Evolutionary conservation across 2,888 invertebrate genomes (phyloP).

Genomic region (Cetonia aurata): DNA sequence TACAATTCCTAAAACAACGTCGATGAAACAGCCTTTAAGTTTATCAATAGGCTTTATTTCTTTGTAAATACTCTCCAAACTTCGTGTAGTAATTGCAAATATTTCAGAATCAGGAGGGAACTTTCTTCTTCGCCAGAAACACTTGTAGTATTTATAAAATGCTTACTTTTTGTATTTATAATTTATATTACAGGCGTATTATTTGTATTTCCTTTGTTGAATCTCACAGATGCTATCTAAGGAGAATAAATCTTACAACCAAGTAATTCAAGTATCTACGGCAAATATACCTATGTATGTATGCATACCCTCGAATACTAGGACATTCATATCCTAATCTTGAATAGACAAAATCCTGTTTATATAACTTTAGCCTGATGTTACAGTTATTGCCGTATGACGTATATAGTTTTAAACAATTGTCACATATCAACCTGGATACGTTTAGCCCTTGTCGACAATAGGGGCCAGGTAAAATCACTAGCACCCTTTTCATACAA

Average conservation of each 20-base stretch:
- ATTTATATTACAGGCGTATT: too few species aligned
- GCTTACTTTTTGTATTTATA: too few species aligned
- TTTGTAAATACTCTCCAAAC: too few species aligned
- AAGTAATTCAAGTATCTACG: slow-evolving; percentile 13
- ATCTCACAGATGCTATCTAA: background rate
- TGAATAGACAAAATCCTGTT: slow-evolving; percentile 40
- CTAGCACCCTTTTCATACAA: slow-evolving; percentile 57
- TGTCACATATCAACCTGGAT: slow-evolving; percentile 56
- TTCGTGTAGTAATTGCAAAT: too few species aligned
- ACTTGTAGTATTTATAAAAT: too few species aligned
- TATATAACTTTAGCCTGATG: slow-evolving; percentile 47
- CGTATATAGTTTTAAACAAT: slow-evolving; percentile 50
- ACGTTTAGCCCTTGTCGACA: slow-evolving; percentile 56
- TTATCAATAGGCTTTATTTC: too few species aligned
- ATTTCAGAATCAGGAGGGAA: too few species aligned
- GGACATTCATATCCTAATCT: slow-evolving; percentile 32
- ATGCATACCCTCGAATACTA: slow-evolving; percentile 3
- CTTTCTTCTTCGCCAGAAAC: too few species aligned
- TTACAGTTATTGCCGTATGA: slow-evolving; percentile 50
- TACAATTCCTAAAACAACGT: too few species aligned
- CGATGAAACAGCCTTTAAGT: too few species aligned
- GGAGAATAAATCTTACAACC: background rate
- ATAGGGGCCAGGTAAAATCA: slow-evolving; percentile 63
- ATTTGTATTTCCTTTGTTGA: too few species aligned
- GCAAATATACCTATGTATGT: background rate